Evolutionary conservation across 2,888 invertebrate genomes (phyloP).

Genomic region (Onchidella celtica): DNA sequence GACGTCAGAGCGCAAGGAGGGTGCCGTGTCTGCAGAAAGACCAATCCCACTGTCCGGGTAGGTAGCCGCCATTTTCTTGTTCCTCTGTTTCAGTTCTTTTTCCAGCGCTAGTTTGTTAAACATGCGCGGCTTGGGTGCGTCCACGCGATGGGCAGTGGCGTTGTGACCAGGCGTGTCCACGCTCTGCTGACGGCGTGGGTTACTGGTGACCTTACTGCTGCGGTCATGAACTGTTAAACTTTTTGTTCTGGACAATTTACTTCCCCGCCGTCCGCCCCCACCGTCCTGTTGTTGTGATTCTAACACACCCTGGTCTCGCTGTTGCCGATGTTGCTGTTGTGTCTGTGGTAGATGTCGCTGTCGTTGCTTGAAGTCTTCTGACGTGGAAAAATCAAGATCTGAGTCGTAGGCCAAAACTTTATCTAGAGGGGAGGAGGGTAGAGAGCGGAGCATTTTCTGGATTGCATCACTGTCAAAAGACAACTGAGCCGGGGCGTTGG

Average conservation of each 20-base stretch:
- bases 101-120: conserved; percentile 63
- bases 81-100: conserved; percentile 66
- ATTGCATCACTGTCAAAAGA: conserved; percentile 90
- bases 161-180: conserved; percentile 21
- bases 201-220: conserved; percentile 30
- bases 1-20: conserved; percentile 68
- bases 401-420: conserved; percentile 60
- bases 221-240: conserved; percentile 61
- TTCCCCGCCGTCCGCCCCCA: conserved; percentile 42
- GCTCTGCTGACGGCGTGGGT: conserved; percentile 37
- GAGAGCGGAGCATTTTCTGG: conserved; percentile 95
- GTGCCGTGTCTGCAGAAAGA: conserved; percentile 66
- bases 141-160: conserved; percentile 42
- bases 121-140: conserved; percentile 56
- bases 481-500: conserved; percentile 74
- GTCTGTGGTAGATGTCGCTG: background rate
- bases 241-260: conserved; percentile 57
- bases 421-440: conserved; percentile 83
- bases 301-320: too few species aligned
- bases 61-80: conserved; percentile 68
- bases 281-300: background rate
- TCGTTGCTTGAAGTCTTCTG: conserved; percentile 25
- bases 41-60: conserved; percentile 78
- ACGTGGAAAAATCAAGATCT: conserved; percentile 65
- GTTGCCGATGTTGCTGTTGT: background rate